Conservation (phyloP, 2,888 invertebrate species). For the Allophyes oxyacanthae region DNA sequence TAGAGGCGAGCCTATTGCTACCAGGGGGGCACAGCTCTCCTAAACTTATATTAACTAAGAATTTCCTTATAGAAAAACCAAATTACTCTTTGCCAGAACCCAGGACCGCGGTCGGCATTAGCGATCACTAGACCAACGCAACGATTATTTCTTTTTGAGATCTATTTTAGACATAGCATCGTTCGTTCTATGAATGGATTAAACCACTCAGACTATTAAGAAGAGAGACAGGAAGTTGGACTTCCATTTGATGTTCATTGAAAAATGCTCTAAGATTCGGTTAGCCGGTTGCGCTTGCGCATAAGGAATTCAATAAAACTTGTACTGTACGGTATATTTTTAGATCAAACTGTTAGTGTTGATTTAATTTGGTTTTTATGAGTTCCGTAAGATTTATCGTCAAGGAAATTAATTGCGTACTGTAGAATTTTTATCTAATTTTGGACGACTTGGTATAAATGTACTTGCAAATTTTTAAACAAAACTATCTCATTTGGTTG, state of each 20-base stretch:
- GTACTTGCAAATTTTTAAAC: conserved; percentile 19
- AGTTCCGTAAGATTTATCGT: conserved; percentile 37
- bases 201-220: conserved; percentile 46
- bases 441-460: conserved; percentile 8
- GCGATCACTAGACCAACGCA: conserved; percentile 34
- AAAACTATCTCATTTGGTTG: not conserved
- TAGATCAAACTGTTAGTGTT: conserved; percentile 48
- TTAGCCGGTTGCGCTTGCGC: conserved; percentile 28
- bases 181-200: conserved; percentile 36
- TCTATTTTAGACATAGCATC: conserved; percentile 40
- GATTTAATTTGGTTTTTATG: conserved; percentile 41
- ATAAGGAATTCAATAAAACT: conserved; percentile 46
- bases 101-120: not conserved
- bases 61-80: not conserved
- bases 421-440: conserved; percentile 27
- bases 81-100: too few species aligned
- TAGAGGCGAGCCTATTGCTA: too few species aligned
- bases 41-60: too few species aligned
- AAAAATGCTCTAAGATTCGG: conserved; percentile 38
- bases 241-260: conserved; percentile 50
- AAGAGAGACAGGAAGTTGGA: conserved; percentile 49
- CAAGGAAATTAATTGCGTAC: conserved; percentile 34
- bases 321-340: conserved; percentile 43
- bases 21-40: too few species aligned
- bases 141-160: conserved; percentile 31